Evolutionary conservation across 2,113 vertebrate species (phyloP), one percentile per base, ranked within the genome.

Genomic region (Grus americana): DNA sequence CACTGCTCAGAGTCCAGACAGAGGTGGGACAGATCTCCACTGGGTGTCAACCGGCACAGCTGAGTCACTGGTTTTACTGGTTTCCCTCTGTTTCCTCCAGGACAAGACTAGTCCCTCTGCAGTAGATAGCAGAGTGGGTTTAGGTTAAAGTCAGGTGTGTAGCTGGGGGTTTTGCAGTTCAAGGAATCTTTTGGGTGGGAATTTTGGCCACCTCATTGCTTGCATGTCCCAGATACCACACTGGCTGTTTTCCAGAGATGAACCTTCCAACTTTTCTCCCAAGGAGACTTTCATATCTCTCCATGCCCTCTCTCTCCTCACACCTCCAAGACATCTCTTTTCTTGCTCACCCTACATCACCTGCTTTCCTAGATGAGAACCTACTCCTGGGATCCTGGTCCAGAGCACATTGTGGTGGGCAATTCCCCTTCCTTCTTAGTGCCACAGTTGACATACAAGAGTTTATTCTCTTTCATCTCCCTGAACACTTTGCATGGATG

Each of bases 1-100:
- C 42, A 17, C 4, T 11, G 32, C 52, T 49, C 30, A 18, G 23
- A 47, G 15, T 8, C 22, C 71, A 54, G 36, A 27, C 71, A 54
- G 36, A 30, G 38, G 50, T 26, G 44, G 66, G n/a, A 47, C 38
- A 54, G 32, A 58, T 59, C 72, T 78, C 46, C 34, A 8, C 6
- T 12, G 11, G 12, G 15, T 73, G 34, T 11, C 71, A 82, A 1
- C 4, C 0, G 4, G 29, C 40, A 40, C 30, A 22, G 30, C 0
- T 36, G 22, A 61, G 34, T 49, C 59, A 40, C 72, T 58, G 68
- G 32, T 85, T 94, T 88, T 66, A 26, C 17, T 90, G 78, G 12
- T 82, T 72, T 81, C 34, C 42, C 17, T 58, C 22, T 52, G 23
- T 88, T 85, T 52, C 15, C 30, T 74, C 61, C 55, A 81, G 55